Conservation (phyloP, 2,113 vertebrate genomes). For the Amblyopsis rosae region DNA sequence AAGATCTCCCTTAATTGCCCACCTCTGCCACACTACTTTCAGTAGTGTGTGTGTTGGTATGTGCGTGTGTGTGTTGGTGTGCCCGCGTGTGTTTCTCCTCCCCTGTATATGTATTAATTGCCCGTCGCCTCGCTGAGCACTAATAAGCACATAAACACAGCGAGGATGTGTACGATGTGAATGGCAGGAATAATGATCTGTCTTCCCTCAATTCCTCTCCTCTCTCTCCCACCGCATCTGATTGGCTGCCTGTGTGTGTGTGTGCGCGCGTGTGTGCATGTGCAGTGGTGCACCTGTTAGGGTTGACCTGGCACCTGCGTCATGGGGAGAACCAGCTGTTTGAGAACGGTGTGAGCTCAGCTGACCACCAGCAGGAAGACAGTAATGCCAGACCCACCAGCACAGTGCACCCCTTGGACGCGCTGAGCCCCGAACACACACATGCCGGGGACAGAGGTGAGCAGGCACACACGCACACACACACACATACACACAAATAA, state of each 20-base stretch:
- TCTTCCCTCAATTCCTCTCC: not conserved
- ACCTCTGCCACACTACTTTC: constrained; percentile 55
- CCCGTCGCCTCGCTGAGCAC: constrained; percentile 40
- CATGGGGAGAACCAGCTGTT: constrained; percentile 92
- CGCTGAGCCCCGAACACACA: constrained; percentile 86
- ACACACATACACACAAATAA: constrained; percentile 4
- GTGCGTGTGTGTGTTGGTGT: constrained; percentile 5
- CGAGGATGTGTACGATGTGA: constrained; percentile 15
- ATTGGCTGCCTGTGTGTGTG: constrained; percentile 5
- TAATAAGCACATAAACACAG: constrained; percentile 64
- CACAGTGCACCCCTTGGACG: constrained; percentile 86
- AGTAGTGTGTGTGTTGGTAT: not conserved
- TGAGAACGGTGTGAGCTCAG: constrained; percentile 93
- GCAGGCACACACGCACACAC: constrained; percentile 3
- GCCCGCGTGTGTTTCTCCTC: constrained; percentile 1
- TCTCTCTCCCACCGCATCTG: not conserved
- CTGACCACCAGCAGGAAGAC: constrained; percentile 83
- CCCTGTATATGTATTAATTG: constrained; percentile 42
- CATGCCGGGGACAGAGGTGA: constrained; percentile 67
- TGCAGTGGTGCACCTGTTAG: constrained; percentile 96
- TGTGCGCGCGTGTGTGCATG: constrained; percentile 45
- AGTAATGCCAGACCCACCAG: constrained; percentile 75
- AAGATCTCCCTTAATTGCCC: constrained; percentile 75
- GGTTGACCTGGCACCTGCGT: constrained; percentile 96
- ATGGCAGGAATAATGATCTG: not conserved